Conservation (phyloP, 2,888 invertebrate species). For the Andrena chrysosceles region DNA sequence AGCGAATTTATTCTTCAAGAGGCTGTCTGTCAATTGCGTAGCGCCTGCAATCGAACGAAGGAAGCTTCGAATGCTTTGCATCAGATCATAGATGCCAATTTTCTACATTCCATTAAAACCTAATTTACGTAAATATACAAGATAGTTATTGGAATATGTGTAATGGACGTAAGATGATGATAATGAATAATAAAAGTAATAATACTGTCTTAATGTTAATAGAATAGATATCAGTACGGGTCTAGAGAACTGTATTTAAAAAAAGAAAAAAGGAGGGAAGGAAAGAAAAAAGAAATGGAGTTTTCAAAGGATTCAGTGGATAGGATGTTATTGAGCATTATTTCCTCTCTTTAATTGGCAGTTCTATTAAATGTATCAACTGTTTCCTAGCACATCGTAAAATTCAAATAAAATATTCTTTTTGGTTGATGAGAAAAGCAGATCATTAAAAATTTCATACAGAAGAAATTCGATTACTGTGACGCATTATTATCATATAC, state of each 20-base stretch:
- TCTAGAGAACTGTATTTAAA: neutral
- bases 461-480: conserved; percentile 50
- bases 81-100: conserved; percentile 79
- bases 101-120: conserved; percentile 80
- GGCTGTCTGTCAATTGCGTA: conserved; percentile 80
- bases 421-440: conserved; percentile 60
- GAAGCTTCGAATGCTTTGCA: conserved; percentile 76
- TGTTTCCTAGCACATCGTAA: conserved; percentile 73
- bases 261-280: neutral
- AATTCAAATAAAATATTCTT: conserved; percentile 55
- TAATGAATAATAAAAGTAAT: conserved; percentile 58
- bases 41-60: conserved; percentile 76
- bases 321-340: conserved; percentile 80
- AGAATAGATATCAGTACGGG: conserved; percentile 36
- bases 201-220: conserved; percentile 55
- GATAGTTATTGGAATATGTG: conserved; percentile 47
- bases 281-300: conserved; percentile 37
- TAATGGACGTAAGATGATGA: conserved; percentile 55
- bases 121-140: conserved; percentile 49
- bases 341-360: conserved; percentile 79
- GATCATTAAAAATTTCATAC: conserved; percentile 47
- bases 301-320: conserved; percentile 42
- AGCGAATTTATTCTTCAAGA: conserved; percentile 83
- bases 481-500: conserved; percentile 49
- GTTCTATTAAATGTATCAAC: conserved; percentile 79